Evolutionary conservation across 2,113 vertebrate species (phyloP), one percentile per base, ranked within the genome.

Genomic region (Oceanites oceanicus): DNA sequence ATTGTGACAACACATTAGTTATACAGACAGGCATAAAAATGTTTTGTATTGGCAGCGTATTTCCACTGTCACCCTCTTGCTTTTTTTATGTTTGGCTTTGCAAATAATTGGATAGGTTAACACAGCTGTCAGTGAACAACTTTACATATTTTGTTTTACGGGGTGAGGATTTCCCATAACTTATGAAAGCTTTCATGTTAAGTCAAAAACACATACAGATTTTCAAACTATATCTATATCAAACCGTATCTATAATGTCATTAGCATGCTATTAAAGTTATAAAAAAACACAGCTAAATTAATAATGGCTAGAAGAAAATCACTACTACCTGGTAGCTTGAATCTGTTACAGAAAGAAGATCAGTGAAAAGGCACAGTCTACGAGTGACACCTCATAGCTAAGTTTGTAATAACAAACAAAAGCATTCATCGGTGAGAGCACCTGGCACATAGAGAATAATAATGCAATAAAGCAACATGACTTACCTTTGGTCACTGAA

Each of bases 1-100:
- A 40, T 91, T 95, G 44, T 94, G 88, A 91, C 77, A 88, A 68
- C 19, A n/a, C 29, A 81, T 77, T 40, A 80, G 40, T 84, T 92
- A 74, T 30, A 77, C 4, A 94, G 79, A 92, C 75, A 96, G 52
- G 32, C 81, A 92, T 49, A 81, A 92, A 85, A 77, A 61, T 61
- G 29, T 94, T 94, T 88, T 86, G 36, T 67, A 71, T 81, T 59
- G 23, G 36, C 15, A 67, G 63, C 3, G 15, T 56, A 92, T 81
- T 92, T 63, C 50, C 29, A 45, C 36, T 84, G 47, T 49, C 72
- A 90, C 11, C 81, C 44, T n/a, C 58, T 61, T 82, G 27, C 11
- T 29, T 77, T 66, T 72, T n/a, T 11, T 38, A 55, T 45, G 13
- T 61, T 71, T 84, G 45, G 36, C 40, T 91, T 88, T 84, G 73